These are phyloP conservation scores for Campoletis sonorensis DNA, from an alignment of 1,140 invertebrate genomes.

Conservation along the genomic window DNA sequence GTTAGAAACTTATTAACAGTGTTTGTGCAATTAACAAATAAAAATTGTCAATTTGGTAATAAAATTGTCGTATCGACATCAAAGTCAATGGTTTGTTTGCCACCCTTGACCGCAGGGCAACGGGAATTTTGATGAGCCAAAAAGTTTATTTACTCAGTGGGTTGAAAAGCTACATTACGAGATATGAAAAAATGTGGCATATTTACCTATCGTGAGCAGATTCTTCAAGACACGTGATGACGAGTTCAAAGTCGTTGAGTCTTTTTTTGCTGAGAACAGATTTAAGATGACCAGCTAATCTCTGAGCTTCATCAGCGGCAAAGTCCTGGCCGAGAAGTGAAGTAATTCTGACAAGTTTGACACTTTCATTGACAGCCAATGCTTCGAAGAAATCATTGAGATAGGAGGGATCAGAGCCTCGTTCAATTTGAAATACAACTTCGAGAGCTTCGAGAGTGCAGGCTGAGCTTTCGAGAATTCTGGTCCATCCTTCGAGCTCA, in stretches of 20 bases:
- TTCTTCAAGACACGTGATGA: conserved; percentile 76
- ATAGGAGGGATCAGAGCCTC: conserved; percentile 68
- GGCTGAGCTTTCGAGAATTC: conserved; percentile 71
- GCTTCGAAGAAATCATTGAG: conserved; percentile 74
- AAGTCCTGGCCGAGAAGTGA: conserved; percentile 76
- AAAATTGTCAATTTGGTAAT: too few relatives aligned
- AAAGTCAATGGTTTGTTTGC: too few relatives aligned
- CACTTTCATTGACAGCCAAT: conserved; percentile 73
- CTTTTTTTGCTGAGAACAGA: conserved; percentile 73
- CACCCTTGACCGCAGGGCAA: too few relatives aligned
- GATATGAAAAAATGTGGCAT: neutral
- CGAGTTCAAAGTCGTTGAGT: conserved; percentile 76
- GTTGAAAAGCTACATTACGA: too few relatives aligned
- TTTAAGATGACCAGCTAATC: conserved; percentile 73
- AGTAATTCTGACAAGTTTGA: conserved; percentile 73
- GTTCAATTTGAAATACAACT: conserved; percentile 75
- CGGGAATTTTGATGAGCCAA: too few relatives aligned
- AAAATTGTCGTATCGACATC: too few relatives aligned
- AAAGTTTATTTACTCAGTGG: too few relatives aligned
- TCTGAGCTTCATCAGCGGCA: conserved; percentile 70
- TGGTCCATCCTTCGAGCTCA: conserved; percentile 76
- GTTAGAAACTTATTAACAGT: too few relatives aligned
- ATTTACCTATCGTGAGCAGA: conserved; percentile 74
- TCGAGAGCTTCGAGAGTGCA: conserved; percentile 75
- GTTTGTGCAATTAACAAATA: too few relatives aligned